These are phyloP conservation scores for Cheirogaleus medius DNA, from an alignment of 2,113 vertebrate species.

Conservation along the genomic window DNA sequence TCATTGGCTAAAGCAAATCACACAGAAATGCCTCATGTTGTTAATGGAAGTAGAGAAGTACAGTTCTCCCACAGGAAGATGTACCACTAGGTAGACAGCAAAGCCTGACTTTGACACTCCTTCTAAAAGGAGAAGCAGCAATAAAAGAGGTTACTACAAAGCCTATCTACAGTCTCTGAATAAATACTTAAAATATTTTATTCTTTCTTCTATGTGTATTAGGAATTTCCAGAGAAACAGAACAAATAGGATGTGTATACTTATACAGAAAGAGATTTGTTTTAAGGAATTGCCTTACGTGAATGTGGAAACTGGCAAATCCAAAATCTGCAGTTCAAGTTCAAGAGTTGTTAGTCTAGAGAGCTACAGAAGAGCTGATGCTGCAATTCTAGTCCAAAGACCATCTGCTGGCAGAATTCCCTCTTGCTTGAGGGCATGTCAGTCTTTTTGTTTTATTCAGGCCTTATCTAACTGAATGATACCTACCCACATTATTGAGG, in stretches of 20 bases:
- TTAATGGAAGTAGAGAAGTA: background rate
- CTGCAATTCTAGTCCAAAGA: background rate
- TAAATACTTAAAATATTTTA: background rate
- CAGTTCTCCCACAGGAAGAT: background rate
- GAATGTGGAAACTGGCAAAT: background rate
- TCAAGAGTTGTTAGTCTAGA: background rate
- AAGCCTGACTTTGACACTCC: background rate
- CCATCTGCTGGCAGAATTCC: background rate
- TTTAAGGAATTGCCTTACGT: background rate
- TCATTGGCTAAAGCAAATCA: background rate
- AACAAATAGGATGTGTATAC: background rate
- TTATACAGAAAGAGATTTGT: background rate
- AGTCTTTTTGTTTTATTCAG: background rate
- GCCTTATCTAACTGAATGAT: background rate
- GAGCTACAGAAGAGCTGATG: background rate
- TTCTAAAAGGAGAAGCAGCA: background rate
- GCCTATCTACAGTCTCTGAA: background rate
- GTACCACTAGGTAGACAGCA: background rate
- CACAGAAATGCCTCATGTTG: background rate
- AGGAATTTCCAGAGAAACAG: background rate
- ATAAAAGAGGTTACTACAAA: background rate
- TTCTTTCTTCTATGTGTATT: background rate
- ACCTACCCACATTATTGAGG: background rate
- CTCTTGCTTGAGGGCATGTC: background rate
- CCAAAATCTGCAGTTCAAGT: background rate